A percentile compares a stretch with the other conserved stretches of the same genome.
Conservation (phyloP, 2,888 invertebrate species). For the Neoscelio sp. region DNA sequence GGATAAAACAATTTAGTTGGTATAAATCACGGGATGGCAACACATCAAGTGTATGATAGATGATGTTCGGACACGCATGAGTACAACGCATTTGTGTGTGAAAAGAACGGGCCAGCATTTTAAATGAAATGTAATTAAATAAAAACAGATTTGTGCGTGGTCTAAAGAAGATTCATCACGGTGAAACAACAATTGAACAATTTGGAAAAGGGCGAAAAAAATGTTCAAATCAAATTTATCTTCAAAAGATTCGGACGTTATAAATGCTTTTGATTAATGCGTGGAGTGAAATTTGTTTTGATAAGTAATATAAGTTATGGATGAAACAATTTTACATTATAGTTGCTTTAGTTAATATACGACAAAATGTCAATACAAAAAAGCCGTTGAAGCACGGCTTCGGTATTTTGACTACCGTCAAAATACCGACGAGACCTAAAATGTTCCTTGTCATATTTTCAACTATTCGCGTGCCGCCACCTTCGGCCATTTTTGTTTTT, state of each 20-base stretch:
- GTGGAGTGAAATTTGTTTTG: not conserved
- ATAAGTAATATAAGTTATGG: no score
- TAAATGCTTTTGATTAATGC: constrained; percentile 12
- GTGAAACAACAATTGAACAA: constrained; percentile 21
- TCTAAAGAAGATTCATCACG: constrained; percentile 33
- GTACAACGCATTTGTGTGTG: constrained; percentile 7
- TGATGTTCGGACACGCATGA: constrained; percentile 35
- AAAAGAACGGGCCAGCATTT: constrained; percentile 12
- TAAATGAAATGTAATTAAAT: constrained; percentile 52
- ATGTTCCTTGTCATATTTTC: constrained; percentile 31
- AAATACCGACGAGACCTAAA: constrained; percentile 18
- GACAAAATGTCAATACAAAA: no score
- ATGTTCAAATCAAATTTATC: constrained; percentile 21
- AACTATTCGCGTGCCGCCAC: constrained; percentile 39
- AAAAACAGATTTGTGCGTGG: constrained; percentile 20
- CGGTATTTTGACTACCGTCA: constrained; percentile 11
- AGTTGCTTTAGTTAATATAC: no score
- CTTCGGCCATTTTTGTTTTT: not conserved
- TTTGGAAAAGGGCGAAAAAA: not conserved
- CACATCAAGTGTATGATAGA: constrained; percentile 62
- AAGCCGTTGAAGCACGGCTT: no score
- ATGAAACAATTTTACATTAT: no score
- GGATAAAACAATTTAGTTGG: constrained; percentile 61
- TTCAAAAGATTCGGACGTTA: not conserved
- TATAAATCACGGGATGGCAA: constrained; percentile 57